Evolutionary conservation across 2,113 vertebrate genomes (phyloP).

Genomic region (Oophaga pumilio): DNA sequence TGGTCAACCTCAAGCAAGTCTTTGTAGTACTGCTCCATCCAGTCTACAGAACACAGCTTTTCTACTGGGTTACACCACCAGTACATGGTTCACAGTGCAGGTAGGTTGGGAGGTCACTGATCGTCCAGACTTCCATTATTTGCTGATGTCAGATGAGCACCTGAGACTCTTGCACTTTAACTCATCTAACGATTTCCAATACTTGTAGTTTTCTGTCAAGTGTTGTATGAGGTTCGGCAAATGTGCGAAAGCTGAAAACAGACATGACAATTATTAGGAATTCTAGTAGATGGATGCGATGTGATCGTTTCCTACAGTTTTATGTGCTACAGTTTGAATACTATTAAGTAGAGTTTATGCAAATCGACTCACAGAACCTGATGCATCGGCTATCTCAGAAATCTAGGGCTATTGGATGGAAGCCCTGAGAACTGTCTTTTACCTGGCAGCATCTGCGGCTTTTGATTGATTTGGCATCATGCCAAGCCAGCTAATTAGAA

Average conservation of each 20-base stretch:
- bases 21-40: background rate
- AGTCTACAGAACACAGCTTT: conserved; percentile 58
- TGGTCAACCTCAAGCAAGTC: background rate
- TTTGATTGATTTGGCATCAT: too few relatives aligned
- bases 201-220: conserved; percentile 91
- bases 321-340: background rate
- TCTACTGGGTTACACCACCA: conserved; percentile 48
- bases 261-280: background rate
- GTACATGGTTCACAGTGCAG: conserved; percentile 71
- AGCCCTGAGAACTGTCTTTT: too few relatives aligned
- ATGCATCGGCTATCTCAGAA: too few relatives aligned
- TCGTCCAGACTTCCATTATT: conserved; percentile 60
- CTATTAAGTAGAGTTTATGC: background rate
- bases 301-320: background rate
- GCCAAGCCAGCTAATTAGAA: too few relatives aligned
- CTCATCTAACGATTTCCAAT: conserved; percentile 95
- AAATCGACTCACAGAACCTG: too few relatives aligned
- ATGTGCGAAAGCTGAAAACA: conserved; percentile 84
- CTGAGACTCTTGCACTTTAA: conserved; percentile 89
- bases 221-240: conserved; percentile 92
- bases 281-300: background rate
- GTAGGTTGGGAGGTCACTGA: conserved; percentile 61
- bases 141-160: conserved; percentile 78
- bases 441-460: too few relatives aligned
- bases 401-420: too few relatives aligned